phyloP scores from a whole-genome alignment of 2,797 vertebrate species.

The Helicolenus hilgendorfi region DNA sequence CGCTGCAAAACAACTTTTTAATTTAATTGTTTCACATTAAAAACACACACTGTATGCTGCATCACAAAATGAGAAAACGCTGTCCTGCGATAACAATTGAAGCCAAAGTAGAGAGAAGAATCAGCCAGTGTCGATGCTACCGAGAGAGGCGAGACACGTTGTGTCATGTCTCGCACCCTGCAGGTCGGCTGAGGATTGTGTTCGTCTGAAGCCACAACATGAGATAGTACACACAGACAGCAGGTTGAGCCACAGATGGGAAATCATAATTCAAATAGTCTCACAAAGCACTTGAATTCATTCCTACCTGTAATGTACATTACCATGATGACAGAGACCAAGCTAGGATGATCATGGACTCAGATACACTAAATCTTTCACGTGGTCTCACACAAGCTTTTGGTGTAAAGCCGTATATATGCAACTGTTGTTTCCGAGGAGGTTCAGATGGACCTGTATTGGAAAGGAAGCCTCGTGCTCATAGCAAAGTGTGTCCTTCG shows the following conservation, averaged over 20 bases:
- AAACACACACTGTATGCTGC: constrained; percentile 86
- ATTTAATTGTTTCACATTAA: constrained; percentile 89
- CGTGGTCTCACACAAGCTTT: constrained; percentile 66
- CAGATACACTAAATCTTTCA: constrained; percentile 44
- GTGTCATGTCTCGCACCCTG: neutral
- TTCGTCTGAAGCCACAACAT: constrained; percentile 75
- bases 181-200: constrained; percentile 43
- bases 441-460: constrained; percentile 20
- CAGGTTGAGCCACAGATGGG: constrained; percentile 79
- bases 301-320: constrained; percentile 77
- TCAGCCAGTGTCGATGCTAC: constrained; percentile 45
- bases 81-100: constrained; percentile 67
- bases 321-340: constrained; percentile 60
- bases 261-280: constrained; percentile 82
- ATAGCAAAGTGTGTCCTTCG: constrained; percentile 14
- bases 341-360: constrained; percentile 56
- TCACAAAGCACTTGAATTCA: constrained; percentile 78
- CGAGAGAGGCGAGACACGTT: constrained; percentile 8
- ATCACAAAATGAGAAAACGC: constrained; percentile 82
- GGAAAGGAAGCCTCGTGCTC: constrained; percentile 19
- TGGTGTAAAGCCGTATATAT: constrained; percentile 70
- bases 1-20: constrained; percentile 82
- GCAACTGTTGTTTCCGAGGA: constrained; percentile 26
- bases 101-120: constrained; percentile 71
- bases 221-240: constrained; percentile 79